Base-by-base conservation (phyloP, 1,140 invertebrate species). In the Solen grandis region DNA sequence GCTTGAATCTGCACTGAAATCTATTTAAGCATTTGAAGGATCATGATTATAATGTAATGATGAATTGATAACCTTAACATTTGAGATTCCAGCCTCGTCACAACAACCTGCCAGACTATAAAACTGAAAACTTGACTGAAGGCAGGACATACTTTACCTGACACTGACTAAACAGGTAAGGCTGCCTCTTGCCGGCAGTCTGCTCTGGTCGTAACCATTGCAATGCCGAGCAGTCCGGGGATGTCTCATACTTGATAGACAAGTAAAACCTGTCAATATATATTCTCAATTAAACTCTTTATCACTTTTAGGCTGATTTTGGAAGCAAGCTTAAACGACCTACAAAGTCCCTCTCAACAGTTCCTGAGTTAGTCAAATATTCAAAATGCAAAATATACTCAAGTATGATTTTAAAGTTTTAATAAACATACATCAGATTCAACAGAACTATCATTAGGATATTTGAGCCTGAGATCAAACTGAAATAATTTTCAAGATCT, bases 111-210 rank as follows among this genome's bases (percentile, higher is more conserved):
- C n/a, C n/a, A n/a, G n/a, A n/a, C n/a, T n/a, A n/a, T n/a, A n/a
- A n/a, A n/a, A n/a, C n/a, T n/a, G n/a, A n/a, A n/a, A n/a, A n/a
- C n/a, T n/a, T n/a, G n/a, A n/a, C n/a, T n/a, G n/a, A n/a, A n/a
- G n/a, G n/a, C n/a, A n/a, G n/a, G n/a, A n/a, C 16, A 66, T 38
- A 66, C 1, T 3, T 1, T 93, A 96, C 96, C 93, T 97, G 95
- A 92, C 96, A 98, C 92, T 99, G 97, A 82, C 96, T 98, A 93
- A 97, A 99, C 81, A 99, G 88, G 91, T 97, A 99, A 0, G 98
- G 97, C 87, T 96, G 94, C 82, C 95, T 94, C 92, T 96, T 96
- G 55, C 97, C 97, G 5, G 95, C 94, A 19, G 98, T 99, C 93
- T 98, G 97, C 83, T 95, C 94, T 14, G 96, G 95, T 70, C 94